Evolutionary conservation across 2,797 vertebrate genomes (phyloP).

Genomic region (Aythya fuligula): DNA sequence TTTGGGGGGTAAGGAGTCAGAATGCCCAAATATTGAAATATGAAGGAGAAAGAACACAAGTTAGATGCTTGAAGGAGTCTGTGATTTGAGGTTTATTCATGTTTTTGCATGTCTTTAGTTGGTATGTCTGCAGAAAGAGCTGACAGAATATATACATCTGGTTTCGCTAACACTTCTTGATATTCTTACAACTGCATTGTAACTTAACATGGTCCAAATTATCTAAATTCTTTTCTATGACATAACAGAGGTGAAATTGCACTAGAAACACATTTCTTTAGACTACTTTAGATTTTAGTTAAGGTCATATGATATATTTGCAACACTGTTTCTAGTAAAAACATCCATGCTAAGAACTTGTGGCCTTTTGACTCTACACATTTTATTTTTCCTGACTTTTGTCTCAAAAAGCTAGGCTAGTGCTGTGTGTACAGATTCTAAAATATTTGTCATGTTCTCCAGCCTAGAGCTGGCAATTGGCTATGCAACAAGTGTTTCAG

Average conservation of each 20-base stretch:
- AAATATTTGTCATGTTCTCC: not conserved
- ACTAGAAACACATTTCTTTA: not conserved
- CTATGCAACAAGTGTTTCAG: not conserved
- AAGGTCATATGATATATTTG: not conserved
- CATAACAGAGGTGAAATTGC: not conserved
- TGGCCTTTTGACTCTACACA: not conserved
- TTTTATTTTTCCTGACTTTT: not conserved
- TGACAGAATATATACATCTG: not conserved
- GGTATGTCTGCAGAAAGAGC: not conserved
- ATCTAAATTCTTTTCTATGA: not conserved
- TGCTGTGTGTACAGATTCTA: not conserved
- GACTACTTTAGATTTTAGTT: not conserved
- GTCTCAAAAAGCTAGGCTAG: not conserved
- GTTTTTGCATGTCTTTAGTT: not conserved
- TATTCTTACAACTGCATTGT: not conserved
- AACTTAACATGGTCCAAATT: not conserved
- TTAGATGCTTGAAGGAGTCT: not conserved
- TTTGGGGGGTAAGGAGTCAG: not conserved
- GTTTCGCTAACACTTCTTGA: not conserved
- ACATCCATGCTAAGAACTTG: not conserved
- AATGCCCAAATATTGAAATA: not conserved
- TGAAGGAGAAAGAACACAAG: not conserved
- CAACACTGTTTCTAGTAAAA: not conserved
- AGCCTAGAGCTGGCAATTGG: not conserved
- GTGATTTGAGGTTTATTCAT: not conserved